A percentile compares a stretch with the other conserved stretches of the same genome.
Evolutionary conservation across 2,888 invertebrate genomes (phyloP).

Genomic region (Ormyrus nitidulus): DNA sequence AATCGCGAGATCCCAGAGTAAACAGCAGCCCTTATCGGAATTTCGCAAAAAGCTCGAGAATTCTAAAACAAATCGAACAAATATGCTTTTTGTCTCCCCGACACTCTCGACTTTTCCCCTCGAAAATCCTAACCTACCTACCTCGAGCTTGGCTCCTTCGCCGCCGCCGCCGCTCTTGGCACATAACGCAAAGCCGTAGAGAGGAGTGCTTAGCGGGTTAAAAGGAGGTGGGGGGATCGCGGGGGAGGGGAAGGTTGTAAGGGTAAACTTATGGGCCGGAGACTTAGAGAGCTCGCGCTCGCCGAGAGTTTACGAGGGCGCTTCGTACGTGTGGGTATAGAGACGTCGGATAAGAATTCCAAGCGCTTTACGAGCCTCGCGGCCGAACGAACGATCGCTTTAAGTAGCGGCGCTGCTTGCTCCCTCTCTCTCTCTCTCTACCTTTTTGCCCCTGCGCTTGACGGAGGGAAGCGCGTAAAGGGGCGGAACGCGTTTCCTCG

Average conservation of each 20-base stretch:
- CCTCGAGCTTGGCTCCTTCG: background rate
- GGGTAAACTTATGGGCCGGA: slow-evolving; percentile 39
- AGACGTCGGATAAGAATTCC: background rate
- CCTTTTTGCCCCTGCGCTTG: background rate
- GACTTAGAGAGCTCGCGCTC: slow-evolving; percentile 33
- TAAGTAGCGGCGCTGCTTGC: background rate
- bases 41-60: too few species aligned
- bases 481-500: background rate
- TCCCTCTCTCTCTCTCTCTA: background rate
- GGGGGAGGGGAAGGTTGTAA: background rate
- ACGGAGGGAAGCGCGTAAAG: too few species aligned
- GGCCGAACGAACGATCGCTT: too few species aligned
- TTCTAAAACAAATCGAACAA: too few species aligned
- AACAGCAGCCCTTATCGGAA: too few species aligned
- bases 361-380: too few species aligned
- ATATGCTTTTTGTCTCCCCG: background rate
- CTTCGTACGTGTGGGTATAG: background rate
- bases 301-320: slow-evolving; percentile 39
- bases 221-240: background rate
- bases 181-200: slow-evolving; percentile 30
- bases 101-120: background rate
- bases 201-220: slow-evolving; percentile 16
- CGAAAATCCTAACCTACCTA: background rate
- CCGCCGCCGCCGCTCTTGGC: slow-evolving; percentile 2
- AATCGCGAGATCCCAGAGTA: too few species aligned